phyloP scores from a whole-genome alignment of 2,113 vertebrate species.

The Laticauda laticaudata region DNA sequence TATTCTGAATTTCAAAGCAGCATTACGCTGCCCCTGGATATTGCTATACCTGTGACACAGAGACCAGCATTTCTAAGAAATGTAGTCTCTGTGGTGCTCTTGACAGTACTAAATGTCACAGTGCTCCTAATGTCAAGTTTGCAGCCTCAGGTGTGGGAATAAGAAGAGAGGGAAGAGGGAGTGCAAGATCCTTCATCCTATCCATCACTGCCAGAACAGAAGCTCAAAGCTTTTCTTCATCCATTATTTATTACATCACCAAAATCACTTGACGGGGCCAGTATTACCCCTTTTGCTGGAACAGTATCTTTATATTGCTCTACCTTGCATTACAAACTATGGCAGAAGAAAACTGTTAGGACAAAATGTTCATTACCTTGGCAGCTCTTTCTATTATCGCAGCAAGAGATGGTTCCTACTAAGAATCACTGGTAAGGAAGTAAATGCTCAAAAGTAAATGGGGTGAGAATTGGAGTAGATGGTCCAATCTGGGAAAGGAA shows the following conservation, averaged over 20 bases:
- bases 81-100: neutral
- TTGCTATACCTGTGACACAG: neutral
- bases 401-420: neutral
- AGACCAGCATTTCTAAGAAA: neutral
- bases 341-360: neutral
- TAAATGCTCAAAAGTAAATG: neutral
- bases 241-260: neutral
- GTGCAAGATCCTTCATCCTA: neutral
- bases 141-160: neutral
- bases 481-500: neutral
- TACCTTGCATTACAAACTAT: neutral
- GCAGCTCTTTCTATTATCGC: neutral
- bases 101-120: neutral
- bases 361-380: neutral
- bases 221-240: neutral
- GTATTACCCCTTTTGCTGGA: neutral
- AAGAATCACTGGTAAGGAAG: neutral
- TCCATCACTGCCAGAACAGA: neutral
- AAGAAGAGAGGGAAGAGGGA: neutral
- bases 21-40: neutral
- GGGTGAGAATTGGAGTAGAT: neutral
- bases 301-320: neutral
- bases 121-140: neutral
- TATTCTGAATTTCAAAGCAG: neutral
- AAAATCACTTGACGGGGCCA: neutral